Percentiles rank a stretch among this genome's conserved stretches.
phyloP scores from a whole-genome alignment of 2,797 vertebrate species.

The Sebastes miniatus region DNA sequence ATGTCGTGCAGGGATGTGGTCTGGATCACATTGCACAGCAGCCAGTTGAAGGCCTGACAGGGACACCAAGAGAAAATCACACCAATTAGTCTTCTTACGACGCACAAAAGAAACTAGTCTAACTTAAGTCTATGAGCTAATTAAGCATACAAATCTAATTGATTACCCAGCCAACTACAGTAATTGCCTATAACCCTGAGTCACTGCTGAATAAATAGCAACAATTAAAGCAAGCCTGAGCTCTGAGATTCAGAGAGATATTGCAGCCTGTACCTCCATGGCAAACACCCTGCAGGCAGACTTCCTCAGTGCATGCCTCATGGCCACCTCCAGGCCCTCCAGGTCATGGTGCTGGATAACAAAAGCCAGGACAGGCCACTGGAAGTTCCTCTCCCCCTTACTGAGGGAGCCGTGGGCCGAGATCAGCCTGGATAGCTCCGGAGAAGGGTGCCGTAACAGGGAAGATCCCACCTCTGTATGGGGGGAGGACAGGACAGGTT shows the following conservation, averaged over 20 bases:
- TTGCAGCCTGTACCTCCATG: slow-evolving; percentile 89
- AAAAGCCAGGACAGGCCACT: slow-evolving; percentile 98
- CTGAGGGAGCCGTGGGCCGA: slow-evolving; percentile 98
- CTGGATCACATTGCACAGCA: slow-evolving; percentile 99
- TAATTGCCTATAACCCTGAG: not conserved
- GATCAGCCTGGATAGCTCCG: slow-evolving; percentile 97
- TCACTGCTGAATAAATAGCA: not conserved
- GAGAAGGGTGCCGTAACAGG: slow-evolving; percentile 95
- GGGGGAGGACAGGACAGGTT: not conserved
- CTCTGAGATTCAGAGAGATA: not conserved
- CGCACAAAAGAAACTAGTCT: not conserved
- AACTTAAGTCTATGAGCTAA: not conserved
- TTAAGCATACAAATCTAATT: not conserved
- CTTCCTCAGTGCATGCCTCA: slow-evolving; percentile 97
- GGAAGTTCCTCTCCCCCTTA: slow-evolving; percentile 98
- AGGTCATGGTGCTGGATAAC: slow-evolving; percentile 99
- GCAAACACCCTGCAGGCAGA: slow-evolving; percentile 98
- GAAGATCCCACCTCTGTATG: slow-evolving; percentile 95
- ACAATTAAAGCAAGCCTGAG: not conserved
- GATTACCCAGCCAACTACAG: not conserved
- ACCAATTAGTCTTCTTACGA: not conserved
- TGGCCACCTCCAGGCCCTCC: slow-evolving; percentile 97
- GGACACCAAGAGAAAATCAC: not conserved
- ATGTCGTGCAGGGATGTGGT: slow-evolving; percentile 98
- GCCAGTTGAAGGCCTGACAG: slow-evolving; percentile 97